These are phyloP conservation scores for Tetragonula carbonaria DNA, from an alignment of 2,888 invertebrate species.

Conservation along the genomic window DNA sequence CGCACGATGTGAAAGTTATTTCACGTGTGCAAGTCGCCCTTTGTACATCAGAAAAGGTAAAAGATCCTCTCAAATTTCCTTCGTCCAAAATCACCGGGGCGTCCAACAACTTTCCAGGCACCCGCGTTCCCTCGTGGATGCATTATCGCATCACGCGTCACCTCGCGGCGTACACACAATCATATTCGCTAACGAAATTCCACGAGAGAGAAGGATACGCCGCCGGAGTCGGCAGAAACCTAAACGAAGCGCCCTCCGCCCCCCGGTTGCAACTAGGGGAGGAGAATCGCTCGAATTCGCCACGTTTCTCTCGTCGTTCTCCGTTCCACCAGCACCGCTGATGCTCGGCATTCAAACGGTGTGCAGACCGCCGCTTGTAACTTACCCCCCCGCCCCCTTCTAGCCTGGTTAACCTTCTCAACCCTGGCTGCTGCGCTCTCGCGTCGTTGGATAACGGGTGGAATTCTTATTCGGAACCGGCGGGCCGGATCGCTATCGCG, in stretches of 20 bases:
- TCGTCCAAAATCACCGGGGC: no score
- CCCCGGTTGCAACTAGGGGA: no score
- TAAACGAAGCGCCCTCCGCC: not conserved
- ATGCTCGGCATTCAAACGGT: not conserved
- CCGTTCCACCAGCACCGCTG: not conserved
- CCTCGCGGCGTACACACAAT: no score
- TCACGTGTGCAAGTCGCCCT: no score
- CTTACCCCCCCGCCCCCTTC: not conserved
- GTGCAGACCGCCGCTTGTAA: constrained; percentile 16
- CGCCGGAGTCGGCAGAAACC: not conserved
- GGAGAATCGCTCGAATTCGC: not conserved
- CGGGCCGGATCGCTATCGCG: constrained; percentile 50
- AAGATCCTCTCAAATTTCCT: no score
- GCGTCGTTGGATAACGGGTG: constrained; percentile 22
- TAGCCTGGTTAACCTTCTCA: not conserved
- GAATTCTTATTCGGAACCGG: constrained; percentile 49
- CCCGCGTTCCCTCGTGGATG: no score
- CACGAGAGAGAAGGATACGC: no score
- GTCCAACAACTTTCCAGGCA: no score
- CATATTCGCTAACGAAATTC: no score
- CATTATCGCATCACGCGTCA: no score
- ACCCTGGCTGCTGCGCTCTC: not conserved
- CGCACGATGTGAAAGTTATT: no score
- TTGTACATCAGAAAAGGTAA: no score
- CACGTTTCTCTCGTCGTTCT: not conserved